phyloP scores from a whole-genome alignment of 2,888 invertebrate genomes.

The Melipona beecheii region DNA sequence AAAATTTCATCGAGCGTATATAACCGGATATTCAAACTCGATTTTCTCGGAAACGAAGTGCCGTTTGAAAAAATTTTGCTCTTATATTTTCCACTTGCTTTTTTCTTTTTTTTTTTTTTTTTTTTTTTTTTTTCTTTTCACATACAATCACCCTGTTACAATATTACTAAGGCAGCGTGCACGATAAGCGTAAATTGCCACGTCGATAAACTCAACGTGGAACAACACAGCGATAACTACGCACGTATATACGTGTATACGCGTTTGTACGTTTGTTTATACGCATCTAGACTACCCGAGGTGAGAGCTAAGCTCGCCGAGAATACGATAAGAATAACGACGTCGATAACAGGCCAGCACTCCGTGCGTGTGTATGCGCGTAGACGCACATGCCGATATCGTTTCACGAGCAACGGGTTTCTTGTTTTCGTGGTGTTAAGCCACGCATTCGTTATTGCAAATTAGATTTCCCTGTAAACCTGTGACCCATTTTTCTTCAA shows the following conservation, averaged over 20 bases:
- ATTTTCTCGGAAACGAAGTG: not conserved
- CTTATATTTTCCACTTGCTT: not conserved
- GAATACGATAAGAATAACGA: slow-evolving; percentile 68
- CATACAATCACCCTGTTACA: not conserved
- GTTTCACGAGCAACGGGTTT: slow-evolving; percentile 3
- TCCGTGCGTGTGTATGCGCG: not conserved
- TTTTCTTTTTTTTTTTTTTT: not conserved
- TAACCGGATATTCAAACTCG: not conserved
- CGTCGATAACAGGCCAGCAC: slow-evolving; percentile 53
- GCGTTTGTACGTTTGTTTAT: slow-evolving; percentile 41
- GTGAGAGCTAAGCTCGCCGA: slow-evolving; percentile 52
- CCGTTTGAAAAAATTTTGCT: not conserved
- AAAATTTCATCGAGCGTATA: not conserved
- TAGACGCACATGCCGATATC: slow-evolving; percentile 8
- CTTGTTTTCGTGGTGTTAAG: slow-evolving; percentile 36
- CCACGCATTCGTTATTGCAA: not conserved
- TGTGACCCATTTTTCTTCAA: not conserved
- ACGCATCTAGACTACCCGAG: slow-evolving; percentile 33
- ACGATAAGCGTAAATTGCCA: slow-evolving; percentile 2
- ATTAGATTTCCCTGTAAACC: not conserved
- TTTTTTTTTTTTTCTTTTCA: not conserved
- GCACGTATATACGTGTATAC: not conserved
- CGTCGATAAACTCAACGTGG: slow-evolving; percentile 54
- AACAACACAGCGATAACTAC: slow-evolving; percentile 58
- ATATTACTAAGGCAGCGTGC: not conserved